phyloP scores from a whole-genome alignment of 2,888 invertebrate species.

The Stomorhina lunata region DNA sequence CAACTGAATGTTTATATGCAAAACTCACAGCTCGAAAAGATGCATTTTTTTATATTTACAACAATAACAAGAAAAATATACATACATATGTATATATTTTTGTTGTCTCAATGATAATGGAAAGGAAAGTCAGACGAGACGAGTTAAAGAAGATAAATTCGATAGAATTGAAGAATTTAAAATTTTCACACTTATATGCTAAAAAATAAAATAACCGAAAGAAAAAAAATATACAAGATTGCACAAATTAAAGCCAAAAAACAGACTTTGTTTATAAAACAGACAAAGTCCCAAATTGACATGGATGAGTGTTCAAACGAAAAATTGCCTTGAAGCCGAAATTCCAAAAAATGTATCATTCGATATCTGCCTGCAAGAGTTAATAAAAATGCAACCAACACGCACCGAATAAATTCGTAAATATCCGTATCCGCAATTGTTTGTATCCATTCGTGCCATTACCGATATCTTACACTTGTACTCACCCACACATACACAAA shows the following conservation, averaged over 20 bases:
- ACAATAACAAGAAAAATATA: not conserved
- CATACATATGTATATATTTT: conserved; percentile 18
- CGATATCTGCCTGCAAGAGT: not conserved
- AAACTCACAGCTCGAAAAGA: conserved; percentile 48
- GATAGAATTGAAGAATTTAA: conserved; percentile 59
- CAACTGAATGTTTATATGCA: conserved; percentile 52
- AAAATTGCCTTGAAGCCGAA: conserved; percentile 35
- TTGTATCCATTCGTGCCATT: conserved; percentile 32
- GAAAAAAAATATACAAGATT: conserved; percentile 58
- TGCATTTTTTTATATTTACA: conserved; percentile 38
- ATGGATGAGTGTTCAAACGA: conserved; percentile 60
- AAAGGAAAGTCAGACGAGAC: conserved; percentile 59
- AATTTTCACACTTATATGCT: conserved; percentile 77
- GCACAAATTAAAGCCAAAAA: conserved; percentile 63
- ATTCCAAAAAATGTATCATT: not conserved
- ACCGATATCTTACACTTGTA: too few species aligned
- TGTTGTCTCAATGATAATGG: conserved; percentile 44
- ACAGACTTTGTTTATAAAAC: conserved; percentile 63
- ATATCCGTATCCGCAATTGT: conserved; percentile 58
- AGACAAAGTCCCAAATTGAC: conserved; percentile 61
- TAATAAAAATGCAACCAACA: conserved; percentile 33
- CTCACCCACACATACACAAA: conserved; percentile 1
- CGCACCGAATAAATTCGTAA: conserved; percentile 48
- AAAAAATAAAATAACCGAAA: conserved; percentile 69
- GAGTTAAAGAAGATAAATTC: conserved; percentile 42